A percentile compares a stretch with the other conserved stretches of the same genome.
phyloP scores from a whole-genome alignment of 2,113 vertebrate species.

The Oryzias woworae region DNA sequence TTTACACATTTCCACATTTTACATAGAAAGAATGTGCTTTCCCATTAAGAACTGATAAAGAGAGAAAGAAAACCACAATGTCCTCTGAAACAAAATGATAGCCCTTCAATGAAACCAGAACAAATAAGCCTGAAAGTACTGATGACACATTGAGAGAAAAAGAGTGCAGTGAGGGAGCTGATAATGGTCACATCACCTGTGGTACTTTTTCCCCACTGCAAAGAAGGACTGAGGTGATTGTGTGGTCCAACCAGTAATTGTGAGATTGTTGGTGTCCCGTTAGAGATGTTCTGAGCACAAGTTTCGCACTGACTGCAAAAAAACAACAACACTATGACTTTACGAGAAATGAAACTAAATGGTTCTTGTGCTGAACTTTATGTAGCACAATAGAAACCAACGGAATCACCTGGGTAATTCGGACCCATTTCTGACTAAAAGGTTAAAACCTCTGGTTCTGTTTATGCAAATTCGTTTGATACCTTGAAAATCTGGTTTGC shows the following conservation, averaged over 20 bases:
- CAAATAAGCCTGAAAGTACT: background rate
- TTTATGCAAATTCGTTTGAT: too few species aligned
- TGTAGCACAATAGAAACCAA: too few species aligned
- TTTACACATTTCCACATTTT: background rate
- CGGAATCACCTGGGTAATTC: too few species aligned
- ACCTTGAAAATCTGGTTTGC: too few species aligned
- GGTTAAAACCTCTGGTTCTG: too few species aligned
- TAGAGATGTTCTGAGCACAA: constrained; percentile 20
- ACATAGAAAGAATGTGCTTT: too few species aligned
- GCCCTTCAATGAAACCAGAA: background rate
- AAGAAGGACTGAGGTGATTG: background rate
- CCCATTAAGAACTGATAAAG: too few species aligned
- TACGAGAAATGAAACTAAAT: background rate
- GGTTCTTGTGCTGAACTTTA: too few species aligned
- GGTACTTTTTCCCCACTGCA: constrained; percentile 6
- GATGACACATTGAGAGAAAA: constrained; percentile 9
- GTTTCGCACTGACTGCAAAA: constrained; percentile 29
- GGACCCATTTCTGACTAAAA: too few species aligned
- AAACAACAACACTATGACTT: background rate
- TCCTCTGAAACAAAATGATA: constrained; percentile 7
- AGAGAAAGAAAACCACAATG: background rate
- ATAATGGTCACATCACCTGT: background rate
- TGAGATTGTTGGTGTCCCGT: constrained; percentile 10
- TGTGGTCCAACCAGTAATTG: constrained; percentile 32
- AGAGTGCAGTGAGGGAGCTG: background rate